Evolutionary conservation across 2,113 vertebrate genomes (phyloP).

Genomic region (Accipiter cooperii): DNA sequence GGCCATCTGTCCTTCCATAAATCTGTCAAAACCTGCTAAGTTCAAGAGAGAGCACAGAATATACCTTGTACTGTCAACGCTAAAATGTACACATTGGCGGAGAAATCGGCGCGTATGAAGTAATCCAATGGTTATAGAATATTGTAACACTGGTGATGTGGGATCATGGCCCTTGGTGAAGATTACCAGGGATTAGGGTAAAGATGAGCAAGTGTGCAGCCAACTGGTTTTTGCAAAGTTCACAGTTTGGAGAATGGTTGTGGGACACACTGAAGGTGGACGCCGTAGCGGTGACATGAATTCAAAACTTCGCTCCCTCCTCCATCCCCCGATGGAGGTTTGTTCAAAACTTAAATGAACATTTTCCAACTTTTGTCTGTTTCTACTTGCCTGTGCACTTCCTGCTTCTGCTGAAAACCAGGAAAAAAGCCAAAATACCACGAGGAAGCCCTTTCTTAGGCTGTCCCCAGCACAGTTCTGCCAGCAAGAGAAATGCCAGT

Average conservation of each 20-base stretch:
- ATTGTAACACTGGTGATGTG: slow-evolving; percentile 52
- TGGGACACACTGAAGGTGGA: neutral
- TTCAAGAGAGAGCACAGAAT: slow-evolving; percentile 76
- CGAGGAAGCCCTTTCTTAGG: slow-evolving; percentile 37
- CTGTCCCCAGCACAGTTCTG: slow-evolving; percentile 4
- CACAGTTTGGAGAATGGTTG: neutral
- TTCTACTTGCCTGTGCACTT: neutral
- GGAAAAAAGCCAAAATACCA: slow-evolving; percentile 43
- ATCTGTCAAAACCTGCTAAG: slow-evolving; percentile 84
- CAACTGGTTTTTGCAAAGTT: slow-evolving; percentile 2
- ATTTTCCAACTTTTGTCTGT: neutral
- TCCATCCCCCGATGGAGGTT: neutral
- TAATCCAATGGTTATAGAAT: slow-evolving; percentile 46
- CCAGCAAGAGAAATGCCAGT: slow-evolving; percentile 28
- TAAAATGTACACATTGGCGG: slow-evolving; percentile 58
- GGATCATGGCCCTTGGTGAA: slow-evolving; percentile 37
- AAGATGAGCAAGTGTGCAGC: slow-evolving; percentile 11
- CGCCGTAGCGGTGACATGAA: neutral
- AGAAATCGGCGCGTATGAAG: slow-evolving; percentile 44
- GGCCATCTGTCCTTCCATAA: slow-evolving; percentile 95
- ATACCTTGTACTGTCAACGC: slow-evolving; percentile 74
- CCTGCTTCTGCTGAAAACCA: slow-evolving; percentile 40
- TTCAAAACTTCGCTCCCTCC: neutral
- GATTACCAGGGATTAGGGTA: slow-evolving; percentile 47
- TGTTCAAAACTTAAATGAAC: slow-evolving; percentile 12